These are phyloP conservation scores for Periophthalmus magnuspinnatus DNA, from an alignment of 2,797 vertebrate species.

Conservation along the genomic window DNA sequence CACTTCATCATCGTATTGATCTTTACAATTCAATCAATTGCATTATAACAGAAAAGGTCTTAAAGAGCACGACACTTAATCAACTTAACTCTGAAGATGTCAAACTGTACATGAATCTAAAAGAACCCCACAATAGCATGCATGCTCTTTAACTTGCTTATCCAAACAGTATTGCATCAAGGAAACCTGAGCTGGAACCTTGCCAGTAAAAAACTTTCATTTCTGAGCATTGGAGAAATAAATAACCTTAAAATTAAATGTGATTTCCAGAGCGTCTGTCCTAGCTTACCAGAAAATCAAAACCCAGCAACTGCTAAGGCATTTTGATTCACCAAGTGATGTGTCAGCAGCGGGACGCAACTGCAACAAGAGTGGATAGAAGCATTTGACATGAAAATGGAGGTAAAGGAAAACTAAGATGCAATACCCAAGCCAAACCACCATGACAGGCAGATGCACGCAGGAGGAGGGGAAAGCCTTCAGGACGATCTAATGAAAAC, in stretches of 20 bases:
- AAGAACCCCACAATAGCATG: neutral
- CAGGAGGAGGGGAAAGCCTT: neutral
- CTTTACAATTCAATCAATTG: neutral
- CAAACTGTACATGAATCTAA: neutral
- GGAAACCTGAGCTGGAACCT: neutral
- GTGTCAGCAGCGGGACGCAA: conserved; percentile 10
- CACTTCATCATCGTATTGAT: conserved; percentile 1
- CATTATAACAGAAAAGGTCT: neutral
- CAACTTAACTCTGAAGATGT: conserved; percentile 1
- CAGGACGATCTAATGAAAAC: neutral
- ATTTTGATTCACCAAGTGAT: conserved; percentile 4
- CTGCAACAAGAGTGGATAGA: conserved; percentile 1
- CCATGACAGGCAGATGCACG: neutral
- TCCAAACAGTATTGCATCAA: neutral
- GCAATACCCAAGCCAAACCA: conserved; percentile 8
- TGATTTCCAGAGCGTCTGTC: conserved; percentile 3
- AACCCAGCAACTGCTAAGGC: conserved; percentile 3
- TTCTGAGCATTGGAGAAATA: neutral
- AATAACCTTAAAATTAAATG: conserved; percentile 8
- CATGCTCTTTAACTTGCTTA: neutral
- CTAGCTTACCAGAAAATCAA: conserved; percentile 10
- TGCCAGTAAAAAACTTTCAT: neutral
- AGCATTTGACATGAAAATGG: conserved; percentile 6
- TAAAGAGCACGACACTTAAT: neutral
- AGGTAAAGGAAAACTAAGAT: conserved; percentile 4